Percentiles rank a stretch among this genome's conserved stretches.
Conservation (phyloP, 2,113 vertebrate species). For the Spilogale gracilis region DNA sequence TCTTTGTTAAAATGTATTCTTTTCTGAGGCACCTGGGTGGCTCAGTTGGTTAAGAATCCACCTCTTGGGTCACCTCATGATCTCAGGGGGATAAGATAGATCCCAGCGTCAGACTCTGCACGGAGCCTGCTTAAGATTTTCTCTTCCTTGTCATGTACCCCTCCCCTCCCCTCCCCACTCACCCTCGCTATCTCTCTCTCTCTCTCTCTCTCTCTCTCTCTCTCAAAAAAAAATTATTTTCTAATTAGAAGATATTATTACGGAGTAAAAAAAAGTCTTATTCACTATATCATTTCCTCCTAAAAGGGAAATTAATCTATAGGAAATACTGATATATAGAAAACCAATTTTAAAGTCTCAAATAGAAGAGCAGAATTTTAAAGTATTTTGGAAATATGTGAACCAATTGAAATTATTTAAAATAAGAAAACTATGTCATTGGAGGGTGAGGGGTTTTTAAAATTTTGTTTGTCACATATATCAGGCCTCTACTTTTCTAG, state of each 20-base stretch:
- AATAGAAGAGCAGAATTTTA: background rate
- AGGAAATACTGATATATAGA: slow-evolving; percentile 5
- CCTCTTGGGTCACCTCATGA: background rate
- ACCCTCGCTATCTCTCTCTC: too few species aligned
- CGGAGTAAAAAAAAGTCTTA: background rate
- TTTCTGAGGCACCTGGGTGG: background rate
- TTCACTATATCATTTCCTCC: background rate
- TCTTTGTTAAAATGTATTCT: background rate
- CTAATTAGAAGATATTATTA: slow-evolving; percentile 15
- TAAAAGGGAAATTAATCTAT: slow-evolving; percentile 6
- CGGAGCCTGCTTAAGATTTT: background rate
- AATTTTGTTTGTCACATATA: background rate
- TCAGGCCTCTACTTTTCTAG: background rate
- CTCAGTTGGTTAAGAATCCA: background rate
- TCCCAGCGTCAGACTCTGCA: background rate
- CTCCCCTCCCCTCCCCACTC: too few species aligned
- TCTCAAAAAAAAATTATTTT: background rate
- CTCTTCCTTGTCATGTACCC: too few species aligned
- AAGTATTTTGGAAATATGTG: background rate
- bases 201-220: too few species aligned
- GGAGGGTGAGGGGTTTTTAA: background rate
- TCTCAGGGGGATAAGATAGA: background rate
- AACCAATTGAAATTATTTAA: slow-evolving; percentile 28
- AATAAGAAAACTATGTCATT: background rate
- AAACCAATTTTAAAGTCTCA: slow-evolving; percentile 3